Base-by-base conservation (phyloP, 2,113 vertebrate genomes). In the Tursiops truncatus region DNA sequence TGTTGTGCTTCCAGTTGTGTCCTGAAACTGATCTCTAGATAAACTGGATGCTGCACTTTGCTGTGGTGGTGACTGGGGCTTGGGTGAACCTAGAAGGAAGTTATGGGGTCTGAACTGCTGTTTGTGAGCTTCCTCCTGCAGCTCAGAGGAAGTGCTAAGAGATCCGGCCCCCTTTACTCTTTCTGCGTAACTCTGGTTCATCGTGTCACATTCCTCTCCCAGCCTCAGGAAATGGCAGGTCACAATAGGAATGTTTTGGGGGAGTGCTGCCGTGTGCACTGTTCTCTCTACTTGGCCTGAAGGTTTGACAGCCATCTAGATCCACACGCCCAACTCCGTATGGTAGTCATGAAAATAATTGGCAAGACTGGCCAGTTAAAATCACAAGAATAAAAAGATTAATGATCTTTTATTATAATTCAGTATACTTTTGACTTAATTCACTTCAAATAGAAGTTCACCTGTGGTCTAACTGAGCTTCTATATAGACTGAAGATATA, bases 381-480 rank as follows among this genome's bases (percentile, higher is more conserved):
- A 67, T 58, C 44, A 58, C 2, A 56, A 60, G 53, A 95, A 56
- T 68, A 65, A 44, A 76, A 81, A 76, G 36, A 94, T 91, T 5
- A 76, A 50, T 60, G 8, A 76, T 62, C 26, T 94, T 53, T 70
- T 90, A 11, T 58, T 95, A 7, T 90, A 70, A 81, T 90, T 93
- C 85, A 76, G 0, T 90, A n/a, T 92, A 70, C 60, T 82, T 73
- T 91, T 33, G 18, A 21, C 63, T 90, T 90, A 56, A 33, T 91
- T 95, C 47, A 70, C 31, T 93, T 96, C 56, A 84, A 44, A 53
- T 89, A 41, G 83, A 70, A 92, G 36, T 83, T 89, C 41, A 77
- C 53, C 31, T 94, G 82, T 25, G 4, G 20, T 50, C 80, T 83
- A 28, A 41, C 7, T 68, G 60, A 87, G 21, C 76, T 82, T 70